Evolutionary conservation across 2,797 vertebrate species (phyloP).

Genomic region (Philypnodon macrostomus): DNA sequence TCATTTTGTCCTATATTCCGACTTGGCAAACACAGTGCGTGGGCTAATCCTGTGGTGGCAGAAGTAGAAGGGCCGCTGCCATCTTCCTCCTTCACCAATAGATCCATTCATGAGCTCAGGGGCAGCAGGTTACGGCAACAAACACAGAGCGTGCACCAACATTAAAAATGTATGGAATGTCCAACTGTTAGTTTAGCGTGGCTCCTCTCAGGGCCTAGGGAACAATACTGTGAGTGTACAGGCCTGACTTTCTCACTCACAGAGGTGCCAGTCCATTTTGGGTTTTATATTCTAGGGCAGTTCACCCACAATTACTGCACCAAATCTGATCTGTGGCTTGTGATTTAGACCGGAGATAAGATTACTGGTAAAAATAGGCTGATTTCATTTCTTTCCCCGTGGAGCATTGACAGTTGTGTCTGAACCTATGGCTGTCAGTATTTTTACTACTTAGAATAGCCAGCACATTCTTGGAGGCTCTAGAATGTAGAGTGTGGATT

Average conservation of each 20-base stretch:
- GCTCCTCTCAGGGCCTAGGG: slow-evolving; percentile 71
- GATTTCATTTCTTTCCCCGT: too few relatives aligned
- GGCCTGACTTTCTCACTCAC: slow-evolving; percentile 48
- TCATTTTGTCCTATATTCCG: slow-evolving; percentile 54
- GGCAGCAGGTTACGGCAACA: slow-evolving; percentile 89
- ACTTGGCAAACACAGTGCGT: slow-evolving; percentile 60
- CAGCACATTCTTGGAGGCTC: slow-evolving; percentile 67
- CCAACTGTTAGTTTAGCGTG: slow-evolving; percentile 84
- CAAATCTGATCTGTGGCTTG: slow-evolving; percentile 47
- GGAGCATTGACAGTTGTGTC: too few relatives aligned
- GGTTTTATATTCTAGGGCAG: slow-evolving; percentile 65
- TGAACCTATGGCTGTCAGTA: slow-evolving; percentile 68
- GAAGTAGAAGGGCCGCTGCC: slow-evolving; percentile 58
- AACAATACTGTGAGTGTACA: slow-evolving; percentile 74
- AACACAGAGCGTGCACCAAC: slow-evolving; percentile 82
- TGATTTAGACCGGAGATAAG: slow-evolving; percentile 63
- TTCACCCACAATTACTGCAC: slow-evolving; percentile 68
- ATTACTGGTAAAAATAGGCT: slow-evolving; percentile 74
- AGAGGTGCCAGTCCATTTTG: slow-evolving; percentile 64
- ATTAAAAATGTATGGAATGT: slow-evolving; percentile 90
- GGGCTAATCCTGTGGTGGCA: slow-evolving; percentile 65
- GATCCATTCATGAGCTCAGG: slow-evolving; percentile 78
- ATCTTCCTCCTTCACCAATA: slow-evolving; percentile 76
- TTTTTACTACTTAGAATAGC: slow-evolving; percentile 79
- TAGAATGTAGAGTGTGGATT: slow-evolving; percentile 75